Conservation (phyloP, 2,797 vertebrate species). For the Brachymystax lenok region DNA sequence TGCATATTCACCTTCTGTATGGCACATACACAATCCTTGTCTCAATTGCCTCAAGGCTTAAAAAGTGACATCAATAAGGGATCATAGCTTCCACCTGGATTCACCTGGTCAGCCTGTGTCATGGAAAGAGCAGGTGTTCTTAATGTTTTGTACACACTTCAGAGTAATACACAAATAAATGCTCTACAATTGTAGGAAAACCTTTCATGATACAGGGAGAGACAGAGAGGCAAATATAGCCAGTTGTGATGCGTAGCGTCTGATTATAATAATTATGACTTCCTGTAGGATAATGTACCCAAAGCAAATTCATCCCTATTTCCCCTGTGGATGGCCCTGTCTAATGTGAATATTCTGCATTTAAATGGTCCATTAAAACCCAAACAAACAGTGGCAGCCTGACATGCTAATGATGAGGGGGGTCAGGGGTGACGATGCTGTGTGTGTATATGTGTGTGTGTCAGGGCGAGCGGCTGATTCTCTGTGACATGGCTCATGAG, state of each 20-base stretch:
- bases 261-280: slow-evolving; percentile 79
- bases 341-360: slow-evolving; percentile 81
- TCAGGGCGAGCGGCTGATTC: slow-evolving; percentile 61
- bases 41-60: no score
- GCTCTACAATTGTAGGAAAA: background rate
- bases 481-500: slow-evolving; percentile 71
- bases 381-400: slow-evolving; percentile 77
- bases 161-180: background rate
- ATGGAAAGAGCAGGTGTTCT: no score
- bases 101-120: no score
- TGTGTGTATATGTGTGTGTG: slow-evolving; percentile 26
- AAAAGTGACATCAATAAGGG: no score
- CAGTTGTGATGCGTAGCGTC: slow-evolving; percentile 57
- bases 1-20: no score
- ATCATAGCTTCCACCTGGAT: no score
- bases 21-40: no score
- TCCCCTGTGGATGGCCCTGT: slow-evolving; percentile 69
- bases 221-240: slow-evolving; percentile 51
- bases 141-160: background rate
- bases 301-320: slow-evolving; percentile 31
- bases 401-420: slow-evolving; percentile 78
- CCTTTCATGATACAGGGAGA: background rate
- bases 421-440: slow-evolving; percentile 64
- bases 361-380: slow-evolving; percentile 78
- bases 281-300: slow-evolving; percentile 75